Evolutionary conservation across 2,797 vertebrate genomes (phyloP).

Genomic region (Leptodactylus fallax): DNA sequence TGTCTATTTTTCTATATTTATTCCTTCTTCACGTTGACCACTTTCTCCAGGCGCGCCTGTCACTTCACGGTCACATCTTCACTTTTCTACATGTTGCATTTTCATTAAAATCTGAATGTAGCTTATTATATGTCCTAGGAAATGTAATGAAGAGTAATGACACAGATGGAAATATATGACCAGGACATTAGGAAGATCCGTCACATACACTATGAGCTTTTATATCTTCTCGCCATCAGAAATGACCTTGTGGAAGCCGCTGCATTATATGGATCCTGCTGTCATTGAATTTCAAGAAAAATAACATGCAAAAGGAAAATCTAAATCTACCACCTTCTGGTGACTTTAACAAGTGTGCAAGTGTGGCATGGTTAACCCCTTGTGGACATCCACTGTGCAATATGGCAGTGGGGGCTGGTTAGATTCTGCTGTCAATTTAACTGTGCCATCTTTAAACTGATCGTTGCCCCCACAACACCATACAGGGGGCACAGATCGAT

Average conservation of each 20-base stretch:
- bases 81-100: conserved; percentile 24
- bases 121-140: conserved; percentile 2
- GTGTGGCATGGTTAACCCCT: too few species aligned
- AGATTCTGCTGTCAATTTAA: too few species aligned
- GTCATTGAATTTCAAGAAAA: neutral
- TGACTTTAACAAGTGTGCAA: too few species aligned
- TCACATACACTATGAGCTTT: neutral
- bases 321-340: too few species aligned
- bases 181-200: neutral
- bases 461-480: too few species aligned
- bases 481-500: too few species aligned
- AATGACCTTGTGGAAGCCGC: conserved; percentile 45
- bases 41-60: neutral
- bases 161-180: conserved; percentile 18
- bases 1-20: neutral
- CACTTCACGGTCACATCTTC: conserved; percentile 6
- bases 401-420: too few species aligned
- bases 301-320: neutral
- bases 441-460: too few species aligned
- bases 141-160: conserved; percentile 36
- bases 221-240: conserved; percentile 1
- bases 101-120: conserved; percentile 24
- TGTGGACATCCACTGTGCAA: too few species aligned
- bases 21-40: neutral
- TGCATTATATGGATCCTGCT: neutral